phyloP scores from a whole-genome alignment of 2,797 vertebrate genomes.

The Botia almorhae region DNA sequence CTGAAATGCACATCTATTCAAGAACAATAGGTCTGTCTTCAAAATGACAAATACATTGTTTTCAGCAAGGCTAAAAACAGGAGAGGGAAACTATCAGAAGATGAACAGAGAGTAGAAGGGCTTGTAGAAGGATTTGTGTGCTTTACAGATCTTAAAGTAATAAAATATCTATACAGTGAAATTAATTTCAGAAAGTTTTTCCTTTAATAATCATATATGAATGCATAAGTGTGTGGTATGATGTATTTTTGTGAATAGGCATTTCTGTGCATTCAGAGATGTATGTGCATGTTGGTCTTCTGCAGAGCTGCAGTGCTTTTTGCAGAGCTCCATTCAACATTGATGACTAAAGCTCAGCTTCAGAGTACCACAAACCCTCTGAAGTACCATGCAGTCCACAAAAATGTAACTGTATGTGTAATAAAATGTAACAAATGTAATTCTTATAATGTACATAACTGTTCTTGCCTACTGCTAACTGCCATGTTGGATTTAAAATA shows the following conservation, averaged over 20 bases:
- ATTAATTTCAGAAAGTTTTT: no score
- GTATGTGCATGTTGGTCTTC: conserved; percentile 10
- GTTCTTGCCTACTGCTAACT: background rate
- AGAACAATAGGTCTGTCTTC: conserved; percentile 3
- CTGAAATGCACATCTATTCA: background rate
- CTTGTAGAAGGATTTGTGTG: no score
- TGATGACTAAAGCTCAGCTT: conserved; percentile 47
- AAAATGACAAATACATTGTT: conserved; percentile 4
- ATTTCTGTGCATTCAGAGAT: conserved; percentile 17
- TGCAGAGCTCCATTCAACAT: conserved; percentile 48
- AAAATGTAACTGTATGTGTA: background rate
- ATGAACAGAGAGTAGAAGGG: no score
- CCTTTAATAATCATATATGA: background rate
- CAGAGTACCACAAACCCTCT: conserved; percentile 43
- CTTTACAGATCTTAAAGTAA: no score
- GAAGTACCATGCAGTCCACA: conserved; percentile 29
- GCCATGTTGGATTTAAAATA: no score
- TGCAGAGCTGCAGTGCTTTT: conserved; percentile 42
- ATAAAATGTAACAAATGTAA: background rate
- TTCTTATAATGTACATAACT: background rate
- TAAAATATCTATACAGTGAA: no score
- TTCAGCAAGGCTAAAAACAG: conserved; percentile 1
- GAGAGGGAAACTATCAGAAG: background rate
- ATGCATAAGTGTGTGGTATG: conserved; percentile 1
- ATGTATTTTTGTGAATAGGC: background rate